Percentiles rank a stretch among this genome's conserved stretches.
These are phyloP conservation scores for Kryptolebias ocellatus DNA, from an alignment of 2,797 vertebrate genomes.

Conservation along the genomic window DNA sequence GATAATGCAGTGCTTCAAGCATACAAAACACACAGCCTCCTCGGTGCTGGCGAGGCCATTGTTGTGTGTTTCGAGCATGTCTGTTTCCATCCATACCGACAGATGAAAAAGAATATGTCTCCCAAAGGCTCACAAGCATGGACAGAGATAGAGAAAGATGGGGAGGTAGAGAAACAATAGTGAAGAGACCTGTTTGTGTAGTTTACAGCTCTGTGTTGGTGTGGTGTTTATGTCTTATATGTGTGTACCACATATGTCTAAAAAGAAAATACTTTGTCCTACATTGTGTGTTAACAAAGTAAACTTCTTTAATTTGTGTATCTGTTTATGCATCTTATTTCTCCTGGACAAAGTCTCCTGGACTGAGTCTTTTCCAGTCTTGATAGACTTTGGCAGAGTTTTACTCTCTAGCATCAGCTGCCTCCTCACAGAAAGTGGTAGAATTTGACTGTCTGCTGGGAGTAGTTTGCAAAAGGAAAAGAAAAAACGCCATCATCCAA, in stretches of 20 bases:
- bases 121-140: constrained; percentile 68
- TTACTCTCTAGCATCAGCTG: constrained; percentile 51
- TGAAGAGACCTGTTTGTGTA: constrained; percentile 44
- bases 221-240: constrained; percentile 34
- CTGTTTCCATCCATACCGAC: constrained; percentile 77
- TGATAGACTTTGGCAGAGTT: constrained; percentile 34
- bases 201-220: constrained; percentile 44
- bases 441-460: constrained; percentile 57
- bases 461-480: constrained; percentile 57
- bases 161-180: constrained; percentile 33
- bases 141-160: constrained; percentile 57
- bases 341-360: constrained; percentile 13
- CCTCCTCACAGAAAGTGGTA: constrained; percentile 42
- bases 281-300: constrained; percentile 33
- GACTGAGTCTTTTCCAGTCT: constrained; percentile 20
- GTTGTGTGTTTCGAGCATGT: constrained; percentile 78
- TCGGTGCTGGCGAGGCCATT: constrained; percentile 68
- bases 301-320: constrained; percentile 14
- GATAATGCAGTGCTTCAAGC: constrained; percentile 81
- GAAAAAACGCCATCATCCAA: constrained; percentile 24
- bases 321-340: constrained; percentile 14
- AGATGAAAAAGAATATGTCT: constrained; percentile 79
- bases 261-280: constrained; percentile 14
- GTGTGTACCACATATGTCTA: constrained; percentile 26
- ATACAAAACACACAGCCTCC: constrained; percentile 76